A percentile compares a stretch with the other conserved stretches of the same genome.
phyloP scores from a whole-genome alignment of 2,888 invertebrate species.

The Leptinotarsa rubiginosa region DNA sequence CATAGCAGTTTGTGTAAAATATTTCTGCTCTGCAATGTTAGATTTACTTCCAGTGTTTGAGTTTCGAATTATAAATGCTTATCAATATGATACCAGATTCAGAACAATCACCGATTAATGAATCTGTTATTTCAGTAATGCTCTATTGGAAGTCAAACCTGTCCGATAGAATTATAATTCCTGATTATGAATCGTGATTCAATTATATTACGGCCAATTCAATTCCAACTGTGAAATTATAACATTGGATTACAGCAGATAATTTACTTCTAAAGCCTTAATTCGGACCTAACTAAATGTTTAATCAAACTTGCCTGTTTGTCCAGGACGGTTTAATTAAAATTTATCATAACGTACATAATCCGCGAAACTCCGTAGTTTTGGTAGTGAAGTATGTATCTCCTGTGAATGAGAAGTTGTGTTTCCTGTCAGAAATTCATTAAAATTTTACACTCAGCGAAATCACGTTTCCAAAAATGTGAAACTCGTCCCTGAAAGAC shows the following conservation, averaged over 20 bases:
- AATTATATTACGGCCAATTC: slow-evolving; percentile 26
- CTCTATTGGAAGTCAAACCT: slow-evolving; percentile 3
- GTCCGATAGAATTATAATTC: slow-evolving; percentile 22
- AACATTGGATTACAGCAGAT: slow-evolving; percentile 20
- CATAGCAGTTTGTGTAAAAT: no score
- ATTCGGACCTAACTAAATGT: not conserved
- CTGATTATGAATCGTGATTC: slow-evolving; percentile 17
- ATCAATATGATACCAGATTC: not conserved
- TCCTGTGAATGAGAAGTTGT: not conserved
- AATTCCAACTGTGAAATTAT: slow-evolving; percentile 32
- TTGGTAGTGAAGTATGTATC: not conserved
- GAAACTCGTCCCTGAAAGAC: no score
- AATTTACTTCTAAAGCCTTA: slow-evolving; percentile 8
- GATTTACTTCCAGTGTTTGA: no score
- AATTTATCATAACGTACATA: not conserved
- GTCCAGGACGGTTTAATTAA: slow-evolving; percentile 9
- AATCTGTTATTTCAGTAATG: not conserved
- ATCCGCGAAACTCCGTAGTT: not conserved
- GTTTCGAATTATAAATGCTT: not conserved
- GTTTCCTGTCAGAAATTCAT: no score
- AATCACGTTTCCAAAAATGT: no score
- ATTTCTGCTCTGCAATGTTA: no score
- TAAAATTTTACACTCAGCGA: no score
- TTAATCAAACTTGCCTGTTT: not conserved
- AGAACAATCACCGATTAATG: not conserved